These are phyloP conservation scores for Neostethus bicornis DNA, from an alignment of 2,797 vertebrate genomes.

Conservation along the genomic window DNA sequence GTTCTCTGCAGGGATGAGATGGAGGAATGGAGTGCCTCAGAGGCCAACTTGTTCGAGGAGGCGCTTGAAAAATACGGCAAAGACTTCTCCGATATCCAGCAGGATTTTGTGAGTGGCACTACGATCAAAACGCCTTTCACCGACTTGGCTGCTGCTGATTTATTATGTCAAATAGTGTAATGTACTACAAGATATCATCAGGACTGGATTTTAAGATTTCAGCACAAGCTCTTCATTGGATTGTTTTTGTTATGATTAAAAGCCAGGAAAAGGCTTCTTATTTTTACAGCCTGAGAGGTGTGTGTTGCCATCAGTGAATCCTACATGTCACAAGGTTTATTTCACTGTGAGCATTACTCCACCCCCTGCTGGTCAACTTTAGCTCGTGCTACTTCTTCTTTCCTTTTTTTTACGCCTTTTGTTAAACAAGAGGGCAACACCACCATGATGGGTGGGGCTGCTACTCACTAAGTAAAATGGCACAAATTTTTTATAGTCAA, in stretches of 20 bases:
- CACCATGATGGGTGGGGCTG: conserved; percentile 62
- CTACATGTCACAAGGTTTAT: conserved; percentile 5
- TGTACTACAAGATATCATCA: too few relatives aligned
- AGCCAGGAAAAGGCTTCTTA: conserved; percentile 12
- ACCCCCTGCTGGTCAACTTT: conserved; percentile 77
- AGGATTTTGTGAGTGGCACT: conserved; percentile 92
- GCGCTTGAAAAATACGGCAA: conserved; percentile 97
- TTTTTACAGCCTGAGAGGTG: conserved; percentile 20
- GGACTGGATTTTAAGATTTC: too few relatives aligned
- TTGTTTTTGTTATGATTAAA: background rate
- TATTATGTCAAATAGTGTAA: background rate
- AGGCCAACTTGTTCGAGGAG: conserved; percentile 97
- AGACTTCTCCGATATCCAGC: conserved; percentile 97
- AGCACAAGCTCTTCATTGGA: too few relatives aligned
- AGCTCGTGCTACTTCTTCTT: conserved; percentile 43
- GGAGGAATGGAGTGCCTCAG: conserved; percentile 98
- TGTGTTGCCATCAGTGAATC: conserved; percentile 18
- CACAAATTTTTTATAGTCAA: conserved; percentile 39
- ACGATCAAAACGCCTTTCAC: background rate
- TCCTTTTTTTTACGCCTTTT: conserved; percentile 29
- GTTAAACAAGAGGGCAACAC: conserved; percentile 36
- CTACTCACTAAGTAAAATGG: conserved; percentile 2
- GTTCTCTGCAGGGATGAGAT: conserved; percentile 96
- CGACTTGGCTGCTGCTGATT: background rate
- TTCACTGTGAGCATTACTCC: conserved; percentile 65